Evolutionary conservation across 1,140 invertebrate genomes (phyloP), one percentile per base, ranked within the genome.

Genomic region (Camponotus pennsylvanicus): DNA sequence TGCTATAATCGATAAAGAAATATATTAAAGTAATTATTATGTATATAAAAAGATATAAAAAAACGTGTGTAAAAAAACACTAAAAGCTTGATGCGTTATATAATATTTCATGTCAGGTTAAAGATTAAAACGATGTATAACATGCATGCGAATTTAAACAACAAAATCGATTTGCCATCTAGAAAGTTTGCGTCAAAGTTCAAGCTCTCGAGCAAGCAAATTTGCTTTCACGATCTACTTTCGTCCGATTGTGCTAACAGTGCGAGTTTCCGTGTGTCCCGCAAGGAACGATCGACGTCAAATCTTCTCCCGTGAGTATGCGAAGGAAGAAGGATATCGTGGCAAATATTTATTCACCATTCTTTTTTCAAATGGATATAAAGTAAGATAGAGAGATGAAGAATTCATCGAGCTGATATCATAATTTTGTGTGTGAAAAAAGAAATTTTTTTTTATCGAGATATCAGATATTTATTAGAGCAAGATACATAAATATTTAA

Each of bases 161-260:
- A 61, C 40, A 49, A 55, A 83, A 75, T 83, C 79, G 79, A 83
- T 83, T 61, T 61, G 69, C 79, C 79, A 83, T 18, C n/a, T 27
- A 13, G 69, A 45, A 49, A 75, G 69, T 83, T 83, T 73, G 71
- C 59, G 55, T 42, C 40, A 75, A 83, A 75, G 57, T 83, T 83
- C 79, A 83, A 75, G 69, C 79, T 73, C 61, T 83, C 69, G 52
- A 49, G 55, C 79, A 83, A 75, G 79, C 42, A 83, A 83, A 83
- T 83, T 83, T 83, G 79, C 69, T n/a, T 49, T 61, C 55, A 32
- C 57, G 69, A 83, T 73, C 69, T 75, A 83, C 69, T 83, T 80
- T 63, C 79, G 55, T 83, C 69, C 79, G 79, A 83, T 83, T 83
- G 79, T 83, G 79, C 69, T 75, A 83, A 75, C 79, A 83, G 18